Evolutionary conservation across 2,888 invertebrate species (phyloP), one percentile per base, ranked within the genome.

Genomic region (Ectropis crepuscularia): DNA sequence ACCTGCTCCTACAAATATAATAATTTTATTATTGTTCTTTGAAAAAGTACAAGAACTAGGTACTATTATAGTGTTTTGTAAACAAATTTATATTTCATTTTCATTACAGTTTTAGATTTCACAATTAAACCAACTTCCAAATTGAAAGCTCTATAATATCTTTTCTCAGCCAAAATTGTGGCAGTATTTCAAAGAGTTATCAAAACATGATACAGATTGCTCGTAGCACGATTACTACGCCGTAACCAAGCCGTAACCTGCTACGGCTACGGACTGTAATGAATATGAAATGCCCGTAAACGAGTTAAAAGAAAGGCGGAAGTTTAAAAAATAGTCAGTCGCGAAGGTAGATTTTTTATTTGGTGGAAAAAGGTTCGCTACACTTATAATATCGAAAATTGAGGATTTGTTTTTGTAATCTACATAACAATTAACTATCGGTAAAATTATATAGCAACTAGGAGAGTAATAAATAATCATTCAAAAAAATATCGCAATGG

Each of bases 281-380:
- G 64, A 64, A 60, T 64, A 86, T 83, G 83, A 85, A 86, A 87
- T 77, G 82, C 77, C 77, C 79, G 80, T 80, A 82, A 85, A 83
- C 82, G 82, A 83, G 81, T 82, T 80, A 78, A 70, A 75, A 73
- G 59, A 51, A 55, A 47, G 55, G 49, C 12, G 46, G 39, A 39
- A 49, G 43, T 42, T 57, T 53, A 48, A 48, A 53, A 57, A 62
- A 46, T 36, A 42, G 36, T 61, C 46, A 50, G 47, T 53, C 49
- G 46, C 36, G 16, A 46, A 55, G 54, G 68, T 62, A 57, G 46
- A 61, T 61, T 55, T 60, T 16, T 48, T 41, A 9, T 10, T 36
- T 48, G 38, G 9, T 46, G 7, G 16, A 7, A 28, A 36, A 36
- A 53, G 1, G 4, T 28, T 2, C 16, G 4, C 2, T 28, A 28